phyloP scores from a whole-genome alignment of 2,888 invertebrate species.

The Pseudococcus viburni region DNA sequence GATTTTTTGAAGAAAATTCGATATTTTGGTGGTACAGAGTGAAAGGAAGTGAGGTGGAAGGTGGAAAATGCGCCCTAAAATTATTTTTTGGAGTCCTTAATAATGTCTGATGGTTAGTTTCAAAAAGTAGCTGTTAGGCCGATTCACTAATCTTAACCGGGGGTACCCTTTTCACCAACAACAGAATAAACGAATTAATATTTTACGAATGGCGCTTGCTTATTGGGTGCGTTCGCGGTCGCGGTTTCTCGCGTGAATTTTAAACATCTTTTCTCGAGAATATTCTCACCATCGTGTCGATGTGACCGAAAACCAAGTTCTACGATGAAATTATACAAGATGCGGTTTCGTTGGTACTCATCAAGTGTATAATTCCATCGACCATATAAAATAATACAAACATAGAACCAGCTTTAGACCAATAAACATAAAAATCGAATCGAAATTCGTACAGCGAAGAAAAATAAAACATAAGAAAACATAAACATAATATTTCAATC shows the following conservation, averaged over 20 bases:
- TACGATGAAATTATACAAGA: neutral
- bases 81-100: no score
- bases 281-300: neutral
- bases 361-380: neutral
- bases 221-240: neutral
- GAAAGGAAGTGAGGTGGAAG: no score
- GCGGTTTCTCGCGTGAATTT: neutral
- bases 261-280: neutral
- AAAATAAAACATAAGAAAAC: constrained; percentile 3
- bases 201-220: neutral
- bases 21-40: no score
- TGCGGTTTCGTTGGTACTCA: neutral
- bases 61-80: no score
- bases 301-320: neutral
- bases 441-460: neutral
- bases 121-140: no score
- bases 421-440: neutral
- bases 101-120: no score
- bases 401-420: neutral
- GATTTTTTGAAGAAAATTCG: no score
- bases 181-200: constrained; percentile 16
- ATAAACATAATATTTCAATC: constrained; percentile 51
- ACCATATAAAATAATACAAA: neutral
- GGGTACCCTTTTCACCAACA: neutral
- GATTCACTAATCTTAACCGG: no score